phyloP scores from a whole-genome alignment of 2,797 vertebrate species.

The Myotis daubentonii region DNA sequence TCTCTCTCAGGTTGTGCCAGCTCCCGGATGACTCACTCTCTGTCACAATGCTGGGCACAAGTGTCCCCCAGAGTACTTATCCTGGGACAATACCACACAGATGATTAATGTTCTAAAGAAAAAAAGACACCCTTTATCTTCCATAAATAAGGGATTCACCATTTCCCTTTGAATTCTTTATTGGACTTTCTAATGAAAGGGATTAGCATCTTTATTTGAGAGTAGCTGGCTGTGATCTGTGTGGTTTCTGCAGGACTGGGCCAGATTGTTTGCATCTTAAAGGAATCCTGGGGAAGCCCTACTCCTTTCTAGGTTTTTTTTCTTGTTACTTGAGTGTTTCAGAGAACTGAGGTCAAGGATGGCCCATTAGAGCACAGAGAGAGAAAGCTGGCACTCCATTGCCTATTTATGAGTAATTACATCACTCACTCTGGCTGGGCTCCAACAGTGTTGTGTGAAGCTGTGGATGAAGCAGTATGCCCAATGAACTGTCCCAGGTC shows the following conservation, averaged over 20 bases:
- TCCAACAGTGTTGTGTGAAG: neutral
- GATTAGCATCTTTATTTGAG: conserved; percentile 78
- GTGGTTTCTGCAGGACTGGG: conserved; percentile 74
- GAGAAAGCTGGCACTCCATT: neutral
- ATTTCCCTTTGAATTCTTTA: conserved; percentile 82
- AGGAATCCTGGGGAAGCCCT: conserved; percentile 68
- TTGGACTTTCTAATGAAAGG: conserved; percentile 82
- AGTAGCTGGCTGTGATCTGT: conserved; percentile 67
- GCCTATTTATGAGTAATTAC: conserved; percentile 67
- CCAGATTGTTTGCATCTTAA: conserved; percentile 75
- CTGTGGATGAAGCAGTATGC: conserved; percentile 57
- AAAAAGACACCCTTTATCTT: conserved; percentile 74
- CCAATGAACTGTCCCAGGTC: neutral
- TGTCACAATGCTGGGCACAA: conserved; percentile 12
- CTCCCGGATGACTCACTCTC: conserved; percentile 64
- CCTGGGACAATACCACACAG: conserved; percentile 77
- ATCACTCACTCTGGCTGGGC: conserved; percentile 58
- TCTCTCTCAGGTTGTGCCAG: neutral
- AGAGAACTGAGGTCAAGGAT: conserved; percentile 71
- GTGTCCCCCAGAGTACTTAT: conserved; percentile 64
- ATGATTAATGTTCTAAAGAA: conserved; percentile 77
- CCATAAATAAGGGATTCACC: conserved; percentile 67
- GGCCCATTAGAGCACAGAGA: neutral
- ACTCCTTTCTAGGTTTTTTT: conserved; percentile 69
- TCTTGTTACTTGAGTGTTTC: neutral